Evolutionary conservation across 2,113 vertebrate genomes (phyloP).

Genomic region (Odontophorus gujanensis): DNA sequence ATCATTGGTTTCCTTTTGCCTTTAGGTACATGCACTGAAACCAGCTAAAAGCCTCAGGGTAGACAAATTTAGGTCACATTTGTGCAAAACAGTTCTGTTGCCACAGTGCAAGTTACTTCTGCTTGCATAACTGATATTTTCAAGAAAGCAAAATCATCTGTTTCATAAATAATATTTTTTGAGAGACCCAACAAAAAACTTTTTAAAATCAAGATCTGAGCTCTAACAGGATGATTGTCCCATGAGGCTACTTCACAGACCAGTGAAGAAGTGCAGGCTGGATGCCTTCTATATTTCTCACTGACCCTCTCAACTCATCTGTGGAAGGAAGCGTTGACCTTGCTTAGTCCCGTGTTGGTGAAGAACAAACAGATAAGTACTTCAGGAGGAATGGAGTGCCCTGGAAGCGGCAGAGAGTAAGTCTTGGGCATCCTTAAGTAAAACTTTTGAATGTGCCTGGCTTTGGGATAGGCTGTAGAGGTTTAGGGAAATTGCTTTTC

Average conservation of each 20-base stretch:
- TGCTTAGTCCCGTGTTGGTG: background rate
- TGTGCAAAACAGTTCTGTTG: constrained; percentile 28
- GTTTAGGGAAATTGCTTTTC: background rate
- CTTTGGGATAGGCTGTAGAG: background rate
- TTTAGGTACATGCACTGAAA: constrained; percentile 1
- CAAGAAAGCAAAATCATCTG: background rate
- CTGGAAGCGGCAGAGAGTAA: background rate
- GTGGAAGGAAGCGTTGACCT: background rate
- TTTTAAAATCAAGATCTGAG: background rate
- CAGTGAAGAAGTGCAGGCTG: background rate
- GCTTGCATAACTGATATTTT: constrained; percentile 42
- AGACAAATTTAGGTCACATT: constrained; percentile 63
- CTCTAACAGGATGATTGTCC: background rate
- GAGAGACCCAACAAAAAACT: background rate
- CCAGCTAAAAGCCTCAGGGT: background rate
- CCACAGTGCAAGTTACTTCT: background rate
- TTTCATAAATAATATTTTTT: constrained; percentile 15
- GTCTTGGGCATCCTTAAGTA: accelerated
- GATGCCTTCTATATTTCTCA: background rate
- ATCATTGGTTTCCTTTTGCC: background rate
- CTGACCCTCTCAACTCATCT: background rate
- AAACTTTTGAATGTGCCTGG: background rate
- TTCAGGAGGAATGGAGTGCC: background rate
- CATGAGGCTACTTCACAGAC: background rate
- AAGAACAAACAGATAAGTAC: background rate